Evolutionary conservation across 2,888 invertebrate genomes (phyloP), one percentile per base, ranked within the genome.

Genomic region (Abscondita cerata): DNA sequence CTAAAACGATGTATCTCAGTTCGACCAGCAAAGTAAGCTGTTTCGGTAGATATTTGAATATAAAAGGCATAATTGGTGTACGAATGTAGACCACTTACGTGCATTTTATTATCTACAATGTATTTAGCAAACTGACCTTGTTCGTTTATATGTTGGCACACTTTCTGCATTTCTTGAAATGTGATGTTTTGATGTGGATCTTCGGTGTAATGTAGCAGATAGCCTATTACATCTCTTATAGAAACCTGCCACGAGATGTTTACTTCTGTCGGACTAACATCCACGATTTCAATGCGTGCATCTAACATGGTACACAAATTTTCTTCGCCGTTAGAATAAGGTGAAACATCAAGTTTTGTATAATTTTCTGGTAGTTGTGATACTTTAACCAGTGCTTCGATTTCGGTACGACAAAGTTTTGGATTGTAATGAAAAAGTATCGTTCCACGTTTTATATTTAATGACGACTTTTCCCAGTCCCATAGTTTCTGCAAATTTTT

Each of bases 391-490:
- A 91, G 83, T 15, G 85, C 81, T 8, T 84, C 78, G 46, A 94
- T 88, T 72, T 88, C 85, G 18, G 83, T 83, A 55, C 86, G 81
- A 76, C 96, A 96, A 11, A 96, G 80, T 75, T 89, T 87, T 1
- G 91, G 89, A 77, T 96, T 96, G 72, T 87, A 85, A 69, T 92
- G 89, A 71, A 95, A 89, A 63, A 85, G 86, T 40, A 93, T 81
- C 6, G 86, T 85, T 0, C 95, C 95, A 0, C 82, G 83, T 1
- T 80, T 74, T 1, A 95, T 83, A 67, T 80, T 77, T 12, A 89
- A 75, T 11, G 80, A 81, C 33, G 82, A 82, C 0, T 81, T 82
- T n/a, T 81, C 78, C 69, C 82, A 78, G 54, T 83, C 77, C 83
- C 89, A 90, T 16, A 94, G 76, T 19, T 86, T 85, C 68, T 87